Base-by-base conservation (phyloP, 2,888 invertebrate species). In the Phytoseiulus persimilis region DNA sequence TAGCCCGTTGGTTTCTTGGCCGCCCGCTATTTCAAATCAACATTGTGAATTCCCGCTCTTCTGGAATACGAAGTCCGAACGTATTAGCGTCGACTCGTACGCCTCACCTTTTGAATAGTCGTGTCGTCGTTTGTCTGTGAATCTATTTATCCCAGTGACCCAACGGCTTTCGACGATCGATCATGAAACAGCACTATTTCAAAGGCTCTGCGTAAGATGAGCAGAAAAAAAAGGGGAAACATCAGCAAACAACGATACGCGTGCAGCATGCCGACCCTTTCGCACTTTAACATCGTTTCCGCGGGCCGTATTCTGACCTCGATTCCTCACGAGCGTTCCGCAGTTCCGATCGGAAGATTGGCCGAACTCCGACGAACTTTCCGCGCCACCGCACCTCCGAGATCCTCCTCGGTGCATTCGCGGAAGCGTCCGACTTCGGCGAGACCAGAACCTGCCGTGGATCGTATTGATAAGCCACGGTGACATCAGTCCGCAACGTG, bases 121-220 rank as follows among this genome's bases (percentile, higher is more conserved):
- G 65, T 65, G 65, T 65, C 65, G 28, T 65, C 65, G 65, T 65
- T 65, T 65, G 65, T 65, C 65, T 65, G 65, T 65, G 65, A 65
- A 65, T 65, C 65, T 65, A 65, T 65, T 65, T 65, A 65, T 65
- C 65, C 65, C 65, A 65, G 65, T 65, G 65, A 65, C 65, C 65
- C 65, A 65, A 65, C 65, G 1, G 65, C 65, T 6, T 65, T 28
- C 65, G 18, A 65, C 65, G 65, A 65, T 65, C 65, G 65, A 65
- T 65, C 65, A 65, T 65, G 65, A 23, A 65, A 23, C 65, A 18
- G 1, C 23, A 28, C 65, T 65, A 23, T 14, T 28, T 23, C 28
- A 14, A 23, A 18, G 23, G 28, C 18, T 65, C 9, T 28, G n/a
- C n/a, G n/a, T n/a, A n/a, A n/a, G n/a, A n/a, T n/a, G n/a, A n/a